A percentile compares a stretch with the other conserved stretches of the same genome.
Evolutionary conservation across 2,113 vertebrate species (phyloP).

Genomic region (Varanus salvator): DNA sequence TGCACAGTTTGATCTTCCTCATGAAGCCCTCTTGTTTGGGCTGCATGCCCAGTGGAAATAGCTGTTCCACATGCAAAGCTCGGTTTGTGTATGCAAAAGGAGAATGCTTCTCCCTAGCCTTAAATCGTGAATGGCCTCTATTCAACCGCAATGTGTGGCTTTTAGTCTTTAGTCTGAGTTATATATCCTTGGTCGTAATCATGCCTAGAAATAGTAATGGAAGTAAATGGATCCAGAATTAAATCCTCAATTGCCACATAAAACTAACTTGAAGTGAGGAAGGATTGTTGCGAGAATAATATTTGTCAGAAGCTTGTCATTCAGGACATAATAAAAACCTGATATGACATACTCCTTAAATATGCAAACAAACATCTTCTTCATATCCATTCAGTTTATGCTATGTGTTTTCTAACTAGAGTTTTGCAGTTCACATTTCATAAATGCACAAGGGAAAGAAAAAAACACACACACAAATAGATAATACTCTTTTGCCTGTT

Average conservation of each 20-base stretch:
- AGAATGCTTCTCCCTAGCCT: neutral
- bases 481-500: constrained; percentile 26
- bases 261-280: neutral
- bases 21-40: neutral
- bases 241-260: constrained; percentile 28
- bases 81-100: neutral
- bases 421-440: constrained; percentile 30
- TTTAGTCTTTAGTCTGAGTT: constrained; percentile 21
- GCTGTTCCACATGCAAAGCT: neutral
- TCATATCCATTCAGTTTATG: neutral
- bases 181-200: neutral
- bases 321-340: constrained; percentile 11
- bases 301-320: constrained; percentile 35
- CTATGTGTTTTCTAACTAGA: constrained; percentile 3
- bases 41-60: constrained; percentile 2
- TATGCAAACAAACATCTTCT: constrained; percentile 10
- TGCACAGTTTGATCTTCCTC: neutral
- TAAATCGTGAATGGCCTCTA: constrained; percentile 14
- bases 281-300: constrained; percentile 13
- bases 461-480: neutral
- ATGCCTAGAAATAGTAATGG: constrained; percentile 24
- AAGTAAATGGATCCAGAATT: constrained; percentile 29
- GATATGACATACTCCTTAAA: constrained; percentile 26
- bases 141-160: constrained; percentile 9
- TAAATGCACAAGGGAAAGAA: neutral